Evolutionary conservation across 2,888 invertebrate genomes (phyloP), one percentile per base, ranked within the genome.

Genomic region (Corythucha ciliata): DNA sequence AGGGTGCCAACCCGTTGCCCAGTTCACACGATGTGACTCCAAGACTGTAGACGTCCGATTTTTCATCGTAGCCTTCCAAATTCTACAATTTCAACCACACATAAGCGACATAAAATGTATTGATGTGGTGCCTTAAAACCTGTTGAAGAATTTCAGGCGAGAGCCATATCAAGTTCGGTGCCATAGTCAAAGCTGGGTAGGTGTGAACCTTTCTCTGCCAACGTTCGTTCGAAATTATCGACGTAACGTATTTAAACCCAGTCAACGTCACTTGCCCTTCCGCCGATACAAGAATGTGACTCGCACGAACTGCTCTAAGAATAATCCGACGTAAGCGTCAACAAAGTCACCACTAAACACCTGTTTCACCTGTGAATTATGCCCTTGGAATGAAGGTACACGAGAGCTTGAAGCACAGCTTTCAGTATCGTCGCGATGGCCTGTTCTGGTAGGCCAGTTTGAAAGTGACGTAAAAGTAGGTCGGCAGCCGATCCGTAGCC

Each of bases 141-240:
- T 93, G 93, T 69, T 87, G 84, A 33, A 94, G 70, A 8, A 93
- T 71, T 68, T 94, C 93, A 0, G 93, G 93, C 63, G 92, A 91
- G 12, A 91, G 74, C 90, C 92, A 94, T 69, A 88, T 86, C 4
- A 93, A 71, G 63, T 83, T 83, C 55, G 77, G 74, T 22, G 75
- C 71, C 52, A 82, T 79, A 2, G 42, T 41, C 2, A 78, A 76
- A 0, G 78, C 73, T 1, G 89, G 87, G 66, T 89, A 81, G 34
- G 80, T 79, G 68, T 87, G 84, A 25, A 91, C 74, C 20, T 74
- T 75, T 56, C 72, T 72, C 61, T 78, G 77, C 64, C 83, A 74
- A 60, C 76, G 75, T 2, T 89, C 90, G 62, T 82, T 78, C 56
- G 76, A 72, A 58, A 86, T 72, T 60, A 86, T 76, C 52, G 78